phyloP scores from a whole-genome alignment of 1,140 invertebrate species.

The Drosophila erecta region DNA sequence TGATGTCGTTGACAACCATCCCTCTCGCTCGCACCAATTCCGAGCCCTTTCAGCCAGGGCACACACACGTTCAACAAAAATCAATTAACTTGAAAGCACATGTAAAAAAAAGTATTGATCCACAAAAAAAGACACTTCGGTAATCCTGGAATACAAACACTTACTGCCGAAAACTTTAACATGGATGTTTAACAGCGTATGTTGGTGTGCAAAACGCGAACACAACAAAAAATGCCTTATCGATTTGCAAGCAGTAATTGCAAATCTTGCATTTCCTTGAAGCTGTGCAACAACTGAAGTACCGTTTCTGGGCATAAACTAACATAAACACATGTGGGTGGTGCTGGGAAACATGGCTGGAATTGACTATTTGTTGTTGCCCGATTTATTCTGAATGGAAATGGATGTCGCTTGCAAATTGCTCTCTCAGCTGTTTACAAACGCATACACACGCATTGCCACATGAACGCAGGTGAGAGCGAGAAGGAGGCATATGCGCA shows the following conservation, averaged over 20 bases:
- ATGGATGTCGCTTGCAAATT: conserved; percentile 44
- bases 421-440: conserved; percentile 69
- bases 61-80: conserved; percentile 61
- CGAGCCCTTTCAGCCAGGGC: conserved; percentile 8
- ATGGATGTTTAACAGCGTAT: neutral
- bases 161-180: conserved; percentile 25
- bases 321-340: conserved; percentile 8
- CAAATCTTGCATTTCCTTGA: conserved; percentile 25
- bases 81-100: conserved; percentile 71
- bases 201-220: conserved; percentile 12
- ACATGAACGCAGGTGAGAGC: conserved; percentile 11
- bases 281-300: conserved; percentile 19
- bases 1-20: conserved; percentile 36
- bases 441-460: conserved; percentile 18
- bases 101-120: conserved; percentile 43
- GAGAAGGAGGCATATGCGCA: conserved; percentile 41
- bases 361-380: conserved; percentile 44
- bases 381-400: conserved; percentile 42
- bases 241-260: conserved; percentile 36
- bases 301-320: conserved; percentile 5
- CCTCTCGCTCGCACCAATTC: conserved; percentile 20
- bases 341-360: conserved; percentile 15
- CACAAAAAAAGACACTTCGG: conserved; percentile 7
- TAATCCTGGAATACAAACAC: conserved; percentile 19
- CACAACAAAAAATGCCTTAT: conserved; percentile 22